A percentile compares a stretch with the other conserved stretches of the same genome.
Conservation (phyloP, 2,797 vertebrate species). For the Typhlichthys eigenmanni region DNA sequence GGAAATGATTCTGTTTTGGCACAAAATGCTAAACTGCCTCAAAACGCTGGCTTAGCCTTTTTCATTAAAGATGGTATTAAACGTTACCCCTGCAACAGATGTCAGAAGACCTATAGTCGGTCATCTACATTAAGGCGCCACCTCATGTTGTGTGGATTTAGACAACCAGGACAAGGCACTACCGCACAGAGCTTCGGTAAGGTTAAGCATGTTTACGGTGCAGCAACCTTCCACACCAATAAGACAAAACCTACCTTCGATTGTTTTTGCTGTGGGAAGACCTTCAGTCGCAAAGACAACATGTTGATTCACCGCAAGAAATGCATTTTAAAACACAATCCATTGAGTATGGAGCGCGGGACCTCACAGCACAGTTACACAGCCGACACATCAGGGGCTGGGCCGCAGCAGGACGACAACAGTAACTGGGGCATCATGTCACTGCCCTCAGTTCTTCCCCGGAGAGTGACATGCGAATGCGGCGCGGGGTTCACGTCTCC, state of each 20-base stretch:
- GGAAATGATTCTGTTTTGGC: slow-evolving; percentile 23
- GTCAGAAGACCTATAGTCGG: slow-evolving; percentile 78
- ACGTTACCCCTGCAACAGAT: slow-evolving; percentile 75
- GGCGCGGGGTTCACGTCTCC: slow-evolving; percentile 79
- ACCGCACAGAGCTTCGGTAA: slow-evolving; percentile 32
- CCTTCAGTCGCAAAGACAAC: slow-evolving; percentile 78
- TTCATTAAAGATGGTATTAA: slow-evolving; percentile 67
- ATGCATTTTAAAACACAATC: slow-evolving; percentile 58
- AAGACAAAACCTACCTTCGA: slow-evolving; percentile 62
- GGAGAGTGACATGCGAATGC: slow-evolving; percentile 81
- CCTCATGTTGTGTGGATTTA: slow-evolving; percentile 72
- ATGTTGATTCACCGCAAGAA: slow-evolving; percentile 75
- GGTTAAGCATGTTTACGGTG: slow-evolving; percentile 18
- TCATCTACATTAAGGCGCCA: slow-evolving; percentile 78
- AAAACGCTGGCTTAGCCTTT: slow-evolving; percentile 37
- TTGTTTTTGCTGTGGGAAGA: slow-evolving; percentile 73
- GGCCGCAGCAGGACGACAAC: slow-evolving; percentile 40
- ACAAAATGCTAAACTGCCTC: slow-evolving; percentile 5
- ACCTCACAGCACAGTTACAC: slow-evolving; percentile 26
- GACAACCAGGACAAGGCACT: slow-evolving; percentile 31
- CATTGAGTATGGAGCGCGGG: slow-evolving; percentile 15
- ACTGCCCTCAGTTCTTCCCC: slow-evolving; percentile 78
- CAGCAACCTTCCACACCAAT: slow-evolving; percentile 22
- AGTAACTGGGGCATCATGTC: slow-evolving; percentile 81
- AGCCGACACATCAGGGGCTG: slow-evolving; percentile 36